Evolutionary conservation across 2,888 invertebrate genomes (phyloP), one percentile per base, ranked within the genome.

Genomic region (Tetragnatha montana): DNA sequence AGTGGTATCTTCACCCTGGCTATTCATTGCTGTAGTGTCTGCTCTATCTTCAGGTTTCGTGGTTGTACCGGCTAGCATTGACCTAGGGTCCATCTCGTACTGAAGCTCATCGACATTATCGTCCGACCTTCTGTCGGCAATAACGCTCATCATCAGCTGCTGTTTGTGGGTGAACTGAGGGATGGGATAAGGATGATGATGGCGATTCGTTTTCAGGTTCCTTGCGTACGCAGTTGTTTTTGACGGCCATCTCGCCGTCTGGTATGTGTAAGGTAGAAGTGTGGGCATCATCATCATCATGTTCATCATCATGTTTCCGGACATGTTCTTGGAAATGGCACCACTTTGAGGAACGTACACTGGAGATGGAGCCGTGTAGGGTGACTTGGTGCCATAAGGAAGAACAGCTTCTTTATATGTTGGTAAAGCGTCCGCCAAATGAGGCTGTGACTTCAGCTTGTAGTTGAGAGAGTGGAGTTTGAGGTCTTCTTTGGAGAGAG

Each of bases 201-300:
- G 83, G 21, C 71, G 78, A n/a, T 79, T 73, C 6, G 79, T 79
- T 22, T 21, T 82, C 7, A 87, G 10, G 22, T 68, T 49, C 21
- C 89, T 60, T 3, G 82, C 82, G 17, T 60, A 17, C 0, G 86
- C 81, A 6, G 86, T 73, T 14, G 83, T 60, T 47, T 82, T 90
- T 17, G 73, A 82, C 8, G 89, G 86, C 87, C 89, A 86, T 19
- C 81, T 78, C 12, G 89, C 89, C 8, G 89, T 87, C 10, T 90
- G 86, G 60, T 89, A 89, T 17, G 89, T 89, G 10, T 51, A 70
- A 2, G 89, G 89, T 19, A 89, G 68, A 4, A 89, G 51, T 1
- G 89, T 89, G 19, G 89, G 84, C 89, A 89, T 89, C 81, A 85
- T 85, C 89, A 89, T 89, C 89, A 89, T 89, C 84, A 84, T 89